phyloP scores from a whole-genome alignment of 2,888 invertebrate species.

The Nomada fucata region DNA sequence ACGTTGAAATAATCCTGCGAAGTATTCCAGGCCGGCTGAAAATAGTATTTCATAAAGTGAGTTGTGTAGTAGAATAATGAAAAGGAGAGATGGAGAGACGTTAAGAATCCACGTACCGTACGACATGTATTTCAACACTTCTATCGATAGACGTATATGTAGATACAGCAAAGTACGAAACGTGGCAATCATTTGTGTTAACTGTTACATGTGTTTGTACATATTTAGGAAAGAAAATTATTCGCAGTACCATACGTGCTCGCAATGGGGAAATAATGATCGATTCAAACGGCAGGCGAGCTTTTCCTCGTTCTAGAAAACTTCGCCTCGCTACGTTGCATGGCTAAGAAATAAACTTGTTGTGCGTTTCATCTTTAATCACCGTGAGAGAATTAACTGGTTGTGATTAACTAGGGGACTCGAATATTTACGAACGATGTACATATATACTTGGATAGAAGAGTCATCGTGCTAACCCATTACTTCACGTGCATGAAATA shows the following conservation, averaged over 20 bases:
- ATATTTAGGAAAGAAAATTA: constrained; percentile 3
- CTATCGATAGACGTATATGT: constrained; percentile 2
- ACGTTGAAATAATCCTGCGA: neutral
- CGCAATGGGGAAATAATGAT: constrained; percentile 2
- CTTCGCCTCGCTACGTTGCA: neutral
- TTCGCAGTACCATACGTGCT: neutral
- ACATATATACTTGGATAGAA: neutral
- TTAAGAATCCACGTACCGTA: constrained; percentile 1
- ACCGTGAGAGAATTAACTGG: constrained; percentile 63
- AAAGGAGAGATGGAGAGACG: neutral
- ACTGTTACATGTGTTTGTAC: constrained; percentile 29
- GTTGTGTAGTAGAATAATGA: neutral
- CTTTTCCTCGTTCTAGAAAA: neutral
- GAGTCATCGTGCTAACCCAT: neutral
- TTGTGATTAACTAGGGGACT: constrained; percentile 62
- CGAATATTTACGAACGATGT: neutral
- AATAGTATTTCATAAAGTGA: constrained; percentile 15
- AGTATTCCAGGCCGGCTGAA: constrained; percentile 8
- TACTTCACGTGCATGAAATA: neutral
- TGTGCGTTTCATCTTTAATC: constrained; percentile 14
- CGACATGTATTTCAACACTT: constrained; percentile 1
- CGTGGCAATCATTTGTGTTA: constrained; percentile 22
- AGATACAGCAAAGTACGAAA: constrained; percentile 11
- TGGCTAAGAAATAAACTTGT: neutral
- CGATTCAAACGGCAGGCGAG: neutral